Base-by-base conservation (phyloP, 1,140 invertebrate genomes). In the Bradynema listronoti region DNA sequence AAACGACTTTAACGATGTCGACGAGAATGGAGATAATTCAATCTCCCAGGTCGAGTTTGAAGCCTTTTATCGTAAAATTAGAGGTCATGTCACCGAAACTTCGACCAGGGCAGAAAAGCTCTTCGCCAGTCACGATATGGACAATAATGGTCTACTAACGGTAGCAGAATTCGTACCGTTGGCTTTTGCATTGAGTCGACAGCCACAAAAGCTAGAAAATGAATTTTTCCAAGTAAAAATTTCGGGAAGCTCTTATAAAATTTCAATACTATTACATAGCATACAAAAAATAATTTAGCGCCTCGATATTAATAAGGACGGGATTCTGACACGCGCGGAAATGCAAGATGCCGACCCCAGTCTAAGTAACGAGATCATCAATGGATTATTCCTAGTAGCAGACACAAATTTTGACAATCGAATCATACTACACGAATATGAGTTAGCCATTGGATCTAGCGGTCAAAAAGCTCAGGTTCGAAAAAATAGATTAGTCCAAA, bases 111-210 rank as follows among this genome's bases (percentile, higher is more conserved):
- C n/a, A n/a, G n/a, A n/a, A n/a, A n/a, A n/a, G n/a, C 14, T 61
- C n/a, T 61, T 61, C 22, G 50, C 41, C 32, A 47, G 5, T 19
- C 6, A 62, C n/a, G 59, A 61, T 29, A 19, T 49, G 22, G 55
- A 61, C 27, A 36, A 22, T 19, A 36, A 61, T 39, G 59, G 59
- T n/a, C 42, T 39, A 16, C n/a, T 61, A 29, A 43, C 14, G 19
- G 56, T 47, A 22, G 56, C 49, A 27, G 56, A 58, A 16, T 58
- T 61, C 41, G 59, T 61, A 33, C 59, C 59, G 32, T 24, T 61
- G 16, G 59, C 59, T n/a, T 61, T 61, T 57, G 57, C 45, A 25
- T 29, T 61, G 16, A 59, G 56, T 34, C 24, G 41, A 45, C 56
- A 61, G 41, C 57, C 59, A 5, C 11, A 34, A 4, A 45, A 34